Evolutionary conservation across 2,113 vertebrate species (phyloP).

Genomic region (Mastomys coucha): DNA sequence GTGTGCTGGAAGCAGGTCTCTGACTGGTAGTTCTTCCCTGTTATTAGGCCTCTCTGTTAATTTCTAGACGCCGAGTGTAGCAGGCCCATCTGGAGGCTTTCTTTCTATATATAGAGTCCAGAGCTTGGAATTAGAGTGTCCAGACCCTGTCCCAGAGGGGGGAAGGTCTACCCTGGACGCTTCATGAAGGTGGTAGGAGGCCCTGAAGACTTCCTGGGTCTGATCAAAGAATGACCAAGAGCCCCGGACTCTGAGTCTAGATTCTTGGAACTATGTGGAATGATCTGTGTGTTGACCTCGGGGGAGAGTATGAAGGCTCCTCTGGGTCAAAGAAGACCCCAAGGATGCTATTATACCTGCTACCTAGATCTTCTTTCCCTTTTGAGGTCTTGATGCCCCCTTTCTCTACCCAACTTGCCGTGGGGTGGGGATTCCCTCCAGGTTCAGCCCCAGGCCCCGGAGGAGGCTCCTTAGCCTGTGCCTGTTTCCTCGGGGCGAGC

Average conservation of each 20-base stretch:
- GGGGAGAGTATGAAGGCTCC: neutral
- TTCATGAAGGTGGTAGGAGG: neutral
- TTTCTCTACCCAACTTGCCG: neutral
- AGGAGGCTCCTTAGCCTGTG: slow-evolving; percentile 64
- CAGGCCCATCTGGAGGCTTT: neutral
- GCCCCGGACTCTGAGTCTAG: neutral
- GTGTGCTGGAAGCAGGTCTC: neutral
- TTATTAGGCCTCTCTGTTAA: neutral
- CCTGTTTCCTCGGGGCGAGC: slow-evolving; percentile 83
- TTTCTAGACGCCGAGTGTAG: neutral
- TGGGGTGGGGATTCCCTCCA: slow-evolving; percentile 69
- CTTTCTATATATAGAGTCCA: neutral
- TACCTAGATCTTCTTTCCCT: neutral
- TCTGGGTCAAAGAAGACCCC: slow-evolving; percentile 20
- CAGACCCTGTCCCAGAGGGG: slow-evolving; percentile 16
- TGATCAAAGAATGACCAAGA: neutral
- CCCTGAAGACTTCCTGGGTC: neutral
- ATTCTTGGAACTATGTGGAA: slow-evolving; percentile 11
- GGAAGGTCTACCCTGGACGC: neutral
- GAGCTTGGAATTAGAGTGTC: neutral
- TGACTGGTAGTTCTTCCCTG: neutral
- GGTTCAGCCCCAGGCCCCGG: slow-evolving; percentile 29
- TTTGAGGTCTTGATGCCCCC: slow-evolving; percentile 52
- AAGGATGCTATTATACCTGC: slow-evolving; percentile 2
- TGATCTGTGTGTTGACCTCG: neutral